Percentiles rank a stretch among this genome's conserved stretches.
Evolutionary conservation across 2,888 invertebrate species (phyloP).

Genomic region (Drosophila macrothrix): DNA sequence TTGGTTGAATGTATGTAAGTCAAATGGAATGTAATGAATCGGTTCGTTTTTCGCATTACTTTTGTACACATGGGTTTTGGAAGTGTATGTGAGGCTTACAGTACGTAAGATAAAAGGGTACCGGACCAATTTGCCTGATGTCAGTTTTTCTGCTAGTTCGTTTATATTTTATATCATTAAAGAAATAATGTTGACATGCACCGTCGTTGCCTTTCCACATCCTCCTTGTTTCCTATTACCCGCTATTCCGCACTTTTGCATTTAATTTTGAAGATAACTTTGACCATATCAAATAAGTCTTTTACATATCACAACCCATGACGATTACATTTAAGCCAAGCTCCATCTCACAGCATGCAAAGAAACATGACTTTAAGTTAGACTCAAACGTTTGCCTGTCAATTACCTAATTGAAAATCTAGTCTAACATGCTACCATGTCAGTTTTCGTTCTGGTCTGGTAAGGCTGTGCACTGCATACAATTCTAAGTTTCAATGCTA

Average conservation of each 20-base stretch:
- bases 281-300: conserved; percentile 66
- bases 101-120: conserved; percentile 67
- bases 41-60: conserved; percentile 49
- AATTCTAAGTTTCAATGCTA: conserved; percentile 69
- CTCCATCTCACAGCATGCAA: conserved; percentile 23
- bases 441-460: conserved; percentile 22
- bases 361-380: conserved; percentile 36
- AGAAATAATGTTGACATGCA: conserved; percentile 79
- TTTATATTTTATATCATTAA: conserved; percentile 78
- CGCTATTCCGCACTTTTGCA: conserved; percentile 25
- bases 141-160: conserved; percentile 75
- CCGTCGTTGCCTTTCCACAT: conserved; percentile 22
- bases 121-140: conserved; percentile 76
- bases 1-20: conserved; percentile 69
- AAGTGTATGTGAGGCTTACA: conserved; percentile 58
- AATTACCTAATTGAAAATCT: conserved; percentile 77
- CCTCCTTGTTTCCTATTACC: not conserved
- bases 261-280: conserved; percentile 73
- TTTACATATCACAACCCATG: conserved; percentile 59
- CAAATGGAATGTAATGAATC: conserved; percentile 77
- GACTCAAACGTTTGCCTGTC: conserved; percentile 53
- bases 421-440: conserved; percentile 45
- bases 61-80: conserved; percentile 20
- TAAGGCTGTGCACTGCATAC: conserved; percentile 58
- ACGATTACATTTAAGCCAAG: conserved; percentile 60